Base-by-base conservation (phyloP, 1,140 invertebrate genomes). In the Physella acuta region DNA sequence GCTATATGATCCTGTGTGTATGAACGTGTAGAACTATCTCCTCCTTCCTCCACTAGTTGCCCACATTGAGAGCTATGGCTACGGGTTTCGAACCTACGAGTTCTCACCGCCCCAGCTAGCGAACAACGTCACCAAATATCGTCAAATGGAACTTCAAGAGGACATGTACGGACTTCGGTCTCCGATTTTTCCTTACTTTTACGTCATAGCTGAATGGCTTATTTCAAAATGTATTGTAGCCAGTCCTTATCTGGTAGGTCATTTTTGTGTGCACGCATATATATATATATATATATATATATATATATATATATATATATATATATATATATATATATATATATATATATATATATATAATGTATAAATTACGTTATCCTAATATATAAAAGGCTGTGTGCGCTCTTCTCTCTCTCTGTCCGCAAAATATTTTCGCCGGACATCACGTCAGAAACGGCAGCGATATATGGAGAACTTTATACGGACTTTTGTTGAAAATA, bases 21-120 rank as follows among this genome's bases (percentile, higher is more conserved):
- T n/a, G n/a, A n/a, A n/a, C n/a, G n/a, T n/a, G n/a, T 44, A 44
- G 39, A 44, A 44, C 37, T 53, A n/a, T 49, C 34, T 56, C 31
- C 16, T 26, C 34, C 68, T 61, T 71, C 28, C 65, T 44, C 28
- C 70, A 71, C n/a, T 73, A 81, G 79, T 79, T 71, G 78, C 75
- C 11, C 76, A 77, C 62, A 74, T 75, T 17, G 77, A 79, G 39
- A 67, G 73, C 0, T 76, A 75, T 67, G 79, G 79, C 1, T 76
- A 79, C 68, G 79, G 79, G 14, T 79, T 81, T 53, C 74, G 78
- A 0, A 58, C 76, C 1, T 80, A 80, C 62, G 79, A 81, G 34
- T 77, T 76, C 65, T 63, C 74, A 14, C 74, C 78, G 28, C 72
- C 73, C 2, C 49, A 63, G 17, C 49, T 31, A 14, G 39, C 52